Evolutionary conservation across 1,140 invertebrate genomes (phyloP), one percentile per base, ranked within the genome.

Genomic region (Hydropsyche tenuis): DNA sequence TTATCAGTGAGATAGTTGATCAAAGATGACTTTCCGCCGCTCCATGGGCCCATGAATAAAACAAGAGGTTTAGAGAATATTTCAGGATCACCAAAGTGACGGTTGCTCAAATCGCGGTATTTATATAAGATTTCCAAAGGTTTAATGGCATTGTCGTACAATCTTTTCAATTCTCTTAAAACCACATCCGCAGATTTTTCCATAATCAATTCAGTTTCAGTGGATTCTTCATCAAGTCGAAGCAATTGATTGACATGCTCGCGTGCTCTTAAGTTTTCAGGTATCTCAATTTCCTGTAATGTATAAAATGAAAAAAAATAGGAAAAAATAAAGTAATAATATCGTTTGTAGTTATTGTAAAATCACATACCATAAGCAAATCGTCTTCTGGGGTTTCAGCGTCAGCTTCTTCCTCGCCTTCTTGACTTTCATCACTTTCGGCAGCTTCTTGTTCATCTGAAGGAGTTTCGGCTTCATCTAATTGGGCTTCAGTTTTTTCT

Each of bases 31-130:
- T 98, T 98, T 77, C 96, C 96, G 75, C 95, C 94, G 79, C 94
- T 96, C 94, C 95, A 97, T 22, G 96, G 95, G 43, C 96, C 96
- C 92, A 97, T 93, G 79, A 98, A 96, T 0, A 98, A 84, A 51
- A 97, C 88, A 79, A 97, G 84, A 7, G 96, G 96, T 81, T 97
- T 97, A 0, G 94, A 96, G 83, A 96, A 96, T 81, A 97, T 96
- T 88, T 97, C 95, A 6, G 94, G 92, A 86, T 97, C 95, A 83
- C 94, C 93, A 80, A 95, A 95, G 84, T 96, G 94, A 75, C 95
- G 88, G 79, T 96, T 96, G 79, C 94, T 96, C 46, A 97, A 87
- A 81, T 97, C 94, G 79, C 93, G 89, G 80, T 96, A 97, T 82
- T 96, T 97, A 82, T 96, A 97, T 16, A 95, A 82, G 9, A 87